Conservation (phyloP, 2,888 invertebrate genomes). For the Drosophila tanythrix region DNA sequence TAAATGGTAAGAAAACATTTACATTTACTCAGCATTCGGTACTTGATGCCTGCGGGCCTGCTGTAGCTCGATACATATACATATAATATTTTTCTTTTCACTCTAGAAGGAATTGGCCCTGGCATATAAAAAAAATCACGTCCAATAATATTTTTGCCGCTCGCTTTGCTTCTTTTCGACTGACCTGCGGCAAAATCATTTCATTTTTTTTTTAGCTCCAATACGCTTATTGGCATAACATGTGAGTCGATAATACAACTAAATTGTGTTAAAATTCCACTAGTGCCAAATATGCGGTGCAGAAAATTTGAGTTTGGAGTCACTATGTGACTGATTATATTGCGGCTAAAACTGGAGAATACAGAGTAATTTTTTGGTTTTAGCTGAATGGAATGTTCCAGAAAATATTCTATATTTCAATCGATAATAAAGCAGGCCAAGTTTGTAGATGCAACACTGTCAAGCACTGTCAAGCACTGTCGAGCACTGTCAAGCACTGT, state of each 20-base stretch:
- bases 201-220: conserved; percentile 43
- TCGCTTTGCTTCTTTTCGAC: conserved; percentile 3
- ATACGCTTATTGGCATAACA: conserved; percentile 39
- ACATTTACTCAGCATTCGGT: conserved; percentile 3
- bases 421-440: not conserved
- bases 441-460: not conserved
- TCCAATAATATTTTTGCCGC: conserved; percentile 65
- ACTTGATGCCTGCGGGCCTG: not conserved
- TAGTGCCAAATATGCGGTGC: conserved; percentile 40
- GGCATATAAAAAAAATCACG: conserved; percentile 63
- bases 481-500: no score
- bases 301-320: conserved; percentile 15
- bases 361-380: not conserved
- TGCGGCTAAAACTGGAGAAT: conserved; percentile 23
- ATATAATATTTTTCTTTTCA: conserved; percentile 59
- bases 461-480: not conserved
- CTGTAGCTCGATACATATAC: not conserved
- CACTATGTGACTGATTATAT: conserved; percentile 25
- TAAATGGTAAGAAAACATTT: conserved; percentile 13
- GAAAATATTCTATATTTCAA: not conserved
- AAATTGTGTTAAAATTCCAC: conserved; percentile 72
- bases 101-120: conserved; percentile 45
- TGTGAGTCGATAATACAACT: conserved; percentile 61
- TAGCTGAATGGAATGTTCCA: not conserved
- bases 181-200: conserved; percentile 63